Base-by-base conservation (phyloP, 1,140 invertebrate species). In the Eulimnadia texana region DNA sequence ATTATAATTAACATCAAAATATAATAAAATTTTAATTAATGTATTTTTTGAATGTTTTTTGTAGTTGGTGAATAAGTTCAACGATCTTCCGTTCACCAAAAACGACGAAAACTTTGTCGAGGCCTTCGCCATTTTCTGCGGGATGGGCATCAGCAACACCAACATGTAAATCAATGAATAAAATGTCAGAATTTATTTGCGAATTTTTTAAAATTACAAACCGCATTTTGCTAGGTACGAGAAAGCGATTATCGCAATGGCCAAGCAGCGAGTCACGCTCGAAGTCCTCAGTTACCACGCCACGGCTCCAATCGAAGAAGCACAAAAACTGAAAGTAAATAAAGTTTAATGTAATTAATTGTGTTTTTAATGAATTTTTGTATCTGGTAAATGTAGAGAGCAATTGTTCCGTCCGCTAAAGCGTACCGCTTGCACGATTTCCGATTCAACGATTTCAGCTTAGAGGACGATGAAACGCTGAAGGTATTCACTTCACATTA, bases 251-350 rank as follows among this genome's bases (percentile, higher is more conserved):
- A 86, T 86, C 63, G 89, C 90, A 0, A 92, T 93, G 82, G 92
- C 93, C 55, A 96, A 95, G 72, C 93, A 95, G 74, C 88, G 86
- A 68, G 91, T 97, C 22, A 95, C 93, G 1, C 75, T 98, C 56
- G 93, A 97, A 74, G 90, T 95, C 63, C 77, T 98, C 65, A 94
- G 91, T 72, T 97, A 98, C 75, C 93, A 97, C 76, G 91, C 92
- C 16, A 90, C 90, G 1, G 91, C 92, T 33, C 87, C 88, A 58
- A 72, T 86, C 60, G 89, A 95, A 68, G 92, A 95, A 73, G 88
- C 89, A 13, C 79, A 84, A 71, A 79, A 80, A 72, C 76, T 93
- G 70, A 81, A 83, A 74, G 89, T 93, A 77, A 82, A 33, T 16
- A 58, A 56, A 54, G n/a, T 54, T 11, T 16, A 58, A 28, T n/a